Conservation (phyloP, 1,140 invertebrate species). For the Aleiodes sp. region DNA sequence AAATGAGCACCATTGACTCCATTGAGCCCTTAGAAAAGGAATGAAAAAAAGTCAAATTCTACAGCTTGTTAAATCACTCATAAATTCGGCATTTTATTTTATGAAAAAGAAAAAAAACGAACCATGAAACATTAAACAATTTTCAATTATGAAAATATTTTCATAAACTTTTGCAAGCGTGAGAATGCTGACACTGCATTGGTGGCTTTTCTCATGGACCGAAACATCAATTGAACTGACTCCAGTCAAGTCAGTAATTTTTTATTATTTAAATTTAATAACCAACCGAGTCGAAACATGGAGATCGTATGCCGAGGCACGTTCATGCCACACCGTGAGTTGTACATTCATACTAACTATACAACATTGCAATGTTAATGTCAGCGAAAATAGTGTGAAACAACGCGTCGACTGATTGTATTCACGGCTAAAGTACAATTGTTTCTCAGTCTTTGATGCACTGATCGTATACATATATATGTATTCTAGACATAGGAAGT, state of each 20-base stretch:
- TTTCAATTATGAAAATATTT: background rate
- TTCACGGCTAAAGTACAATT: conserved; percentile 55
- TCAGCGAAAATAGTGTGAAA: conserved; percentile 49
- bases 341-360: conserved; percentile 38
- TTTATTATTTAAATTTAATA: conserved; percentile 37
- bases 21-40: too few relatives aligned
- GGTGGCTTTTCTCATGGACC: background rate
- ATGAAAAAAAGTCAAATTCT: background rate
- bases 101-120: too few relatives aligned
- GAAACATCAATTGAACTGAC: background rate
- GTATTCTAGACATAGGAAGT: conserved; percentile 9
- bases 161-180: background rate
- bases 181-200: background rate
- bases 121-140: background rate
- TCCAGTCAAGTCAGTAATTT: background rate
- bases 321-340: conserved; percentile 48
- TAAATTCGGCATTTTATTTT: background rate
- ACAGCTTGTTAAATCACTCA: background rate
- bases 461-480: conserved; percentile 29
- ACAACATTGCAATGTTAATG: conserved; percentile 51
- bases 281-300: conserved; percentile 40
- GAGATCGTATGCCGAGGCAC: conserved; percentile 55
- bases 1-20: background rate
- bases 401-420: conserved; percentile 56
- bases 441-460: conserved; percentile 37